phyloP scores from a whole-genome alignment of 2,888 invertebrate species.

The Priocnemis perturbator region DNA sequence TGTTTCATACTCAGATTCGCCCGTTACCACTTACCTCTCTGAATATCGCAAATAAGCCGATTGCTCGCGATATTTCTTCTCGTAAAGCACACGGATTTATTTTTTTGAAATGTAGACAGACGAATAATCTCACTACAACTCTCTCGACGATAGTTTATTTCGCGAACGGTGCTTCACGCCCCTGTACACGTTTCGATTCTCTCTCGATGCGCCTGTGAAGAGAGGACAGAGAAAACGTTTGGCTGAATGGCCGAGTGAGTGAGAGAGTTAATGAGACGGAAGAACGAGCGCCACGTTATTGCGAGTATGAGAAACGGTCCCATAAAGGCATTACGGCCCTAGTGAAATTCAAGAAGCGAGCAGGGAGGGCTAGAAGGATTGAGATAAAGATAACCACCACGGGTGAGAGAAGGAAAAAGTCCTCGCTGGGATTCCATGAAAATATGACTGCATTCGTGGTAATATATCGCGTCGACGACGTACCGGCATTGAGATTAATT shows the following conservation, averaged over 20 bases:
- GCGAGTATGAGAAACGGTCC: conserved; percentile 47
- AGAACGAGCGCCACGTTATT: conserved; percentile 46
- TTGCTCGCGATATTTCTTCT: neutral
- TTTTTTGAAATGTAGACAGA: neutral
- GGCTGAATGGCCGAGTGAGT: conserved; percentile 1
- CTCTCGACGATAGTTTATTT: neutral
- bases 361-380: conserved; percentile 26
- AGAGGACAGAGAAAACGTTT: too few species aligned
- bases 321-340: conserved; percentile 40
- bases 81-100: too few species aligned
- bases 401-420: neutral
- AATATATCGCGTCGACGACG: too few species aligned
- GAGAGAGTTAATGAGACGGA: conserved; percentile 48
- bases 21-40: conserved; percentile 34
- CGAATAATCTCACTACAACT: neutral
- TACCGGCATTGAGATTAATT: too few species aligned
- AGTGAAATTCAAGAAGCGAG: conserved; percentile 27
- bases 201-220: too few species aligned
- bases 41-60: conserved; percentile 21
- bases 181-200: neutral
- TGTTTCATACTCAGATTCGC: conserved; percentile 34
- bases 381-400: conserved; percentile 32
- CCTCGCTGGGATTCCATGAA: conserved; percentile 20
- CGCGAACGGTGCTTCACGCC: neutral
- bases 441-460: neutral